Evolutionary conservation across 2,888 invertebrate genomes (phyloP), one percentile per base, ranked within the genome.

Genomic region (Parasteatoda lunata): DNA sequence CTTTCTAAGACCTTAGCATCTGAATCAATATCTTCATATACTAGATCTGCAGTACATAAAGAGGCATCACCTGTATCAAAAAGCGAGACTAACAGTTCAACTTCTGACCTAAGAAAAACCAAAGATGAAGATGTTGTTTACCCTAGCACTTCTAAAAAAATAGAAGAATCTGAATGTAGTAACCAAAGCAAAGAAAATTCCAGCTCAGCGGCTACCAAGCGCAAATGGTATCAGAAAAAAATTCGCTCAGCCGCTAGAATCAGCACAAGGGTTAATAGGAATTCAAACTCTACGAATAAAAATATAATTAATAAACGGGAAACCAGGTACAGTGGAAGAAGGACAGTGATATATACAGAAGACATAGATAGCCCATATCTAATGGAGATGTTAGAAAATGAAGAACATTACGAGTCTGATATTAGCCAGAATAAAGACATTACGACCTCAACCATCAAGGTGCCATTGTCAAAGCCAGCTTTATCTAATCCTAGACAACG

Each of bases 261-360:
- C 4, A 73, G 80, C 45, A 8, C 47, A 8, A 70, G 79, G 59
- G 49, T 64, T 64, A 71, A 70, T 49, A 48, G 64, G 49, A 79
- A 9, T 59, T 45, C 45, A 5, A 47, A 13, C 4, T 7, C 30
- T 45, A 59, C 70, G 6, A 49, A 49, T 13, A 48, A 45, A 66
- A 30, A 48, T 49, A 52, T 48, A 45, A 9, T 66, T 49, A 65
- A 64, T 51, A 84, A 77, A 71, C 52, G 77, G 51, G 88, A 80
- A 76, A 89, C 88, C 15, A 78, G 85, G 52, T 91, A 91, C 89
- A 91, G 91, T 82, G 92, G 92, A 13, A 90, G 91, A 84, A 90
- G 91, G 73, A 92, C 91, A 0, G 92, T 92, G 7, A 90, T 89
- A 8, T 92, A 92, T 88, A 89, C 88, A 9, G 91, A 92, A 89